Evolutionary conservation across 2,113 vertebrate genomes (phyloP).

Genomic region (pig (Sus scrofa)): DNA sequence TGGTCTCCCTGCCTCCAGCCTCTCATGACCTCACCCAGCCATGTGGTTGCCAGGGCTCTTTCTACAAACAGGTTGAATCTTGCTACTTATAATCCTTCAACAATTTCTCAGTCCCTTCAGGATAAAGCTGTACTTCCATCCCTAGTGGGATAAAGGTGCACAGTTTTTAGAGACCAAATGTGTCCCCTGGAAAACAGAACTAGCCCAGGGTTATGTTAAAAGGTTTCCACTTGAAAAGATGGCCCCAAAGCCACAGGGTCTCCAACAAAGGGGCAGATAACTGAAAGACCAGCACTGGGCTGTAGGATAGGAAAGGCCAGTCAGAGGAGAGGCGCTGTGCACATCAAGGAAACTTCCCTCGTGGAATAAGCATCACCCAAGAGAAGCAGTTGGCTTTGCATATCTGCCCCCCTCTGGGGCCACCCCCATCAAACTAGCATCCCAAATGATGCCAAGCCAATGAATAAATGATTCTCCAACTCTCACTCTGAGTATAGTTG

Average conservation of each 20-base stretch:
- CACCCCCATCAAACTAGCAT: not conserved
- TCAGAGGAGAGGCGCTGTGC: not conserved
- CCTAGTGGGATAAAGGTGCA: not conserved
- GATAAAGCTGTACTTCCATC: not conserved
- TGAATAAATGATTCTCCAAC: not conserved
- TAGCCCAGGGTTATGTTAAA: not conserved
- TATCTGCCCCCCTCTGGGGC: not conserved
- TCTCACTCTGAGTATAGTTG: not conserved
- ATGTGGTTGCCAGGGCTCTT: not conserved
- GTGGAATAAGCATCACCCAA: not conserved
- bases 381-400: not conserved
- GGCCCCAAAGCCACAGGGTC: not conserved
- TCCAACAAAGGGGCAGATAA: not conserved
- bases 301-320: not conserved
- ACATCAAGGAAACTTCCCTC: not conserved
- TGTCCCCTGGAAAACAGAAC: not conserved
- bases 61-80: not conserved
- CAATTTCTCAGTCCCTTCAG: not conserved
- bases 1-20: not conserved
- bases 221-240: not conserved
- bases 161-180: not conserved
- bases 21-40: not conserved
- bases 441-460: not conserved
- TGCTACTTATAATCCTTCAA: not conserved
- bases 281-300: not conserved